phyloP scores from a whole-genome alignment of 1,140 invertebrate genomes.

The Cheumatopsyche charites region DNA sequence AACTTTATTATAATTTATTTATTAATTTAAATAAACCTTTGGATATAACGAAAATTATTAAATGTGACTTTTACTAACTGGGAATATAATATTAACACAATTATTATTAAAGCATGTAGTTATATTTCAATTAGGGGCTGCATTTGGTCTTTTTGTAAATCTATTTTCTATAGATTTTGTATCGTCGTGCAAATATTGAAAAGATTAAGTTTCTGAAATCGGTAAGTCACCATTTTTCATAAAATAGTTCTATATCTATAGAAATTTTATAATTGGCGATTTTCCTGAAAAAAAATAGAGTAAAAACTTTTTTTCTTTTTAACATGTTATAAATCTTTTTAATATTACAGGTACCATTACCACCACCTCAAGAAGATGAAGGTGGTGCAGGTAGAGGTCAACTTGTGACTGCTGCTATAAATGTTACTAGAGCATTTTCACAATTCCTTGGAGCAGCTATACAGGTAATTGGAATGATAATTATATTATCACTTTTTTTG shows the following conservation, averaged over 20 bases:
- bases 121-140: too few relatives aligned
- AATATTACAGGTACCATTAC: slow-evolving; percentile 57
- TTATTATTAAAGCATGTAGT: too few relatives aligned
- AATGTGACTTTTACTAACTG: too few relatives aligned
- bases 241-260: neutral
- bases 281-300: neutral
- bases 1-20: slow-evolving; percentile 12
- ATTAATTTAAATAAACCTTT: neutral
- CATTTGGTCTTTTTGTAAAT: too few relatives aligned
- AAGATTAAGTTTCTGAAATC: neutral
- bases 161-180: too few relatives aligned
- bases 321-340: neutral
- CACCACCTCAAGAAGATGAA: slow-evolving; percentile 55
- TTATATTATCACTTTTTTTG: too few relatives aligned
- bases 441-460: slow-evolving; percentile 76
- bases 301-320: neutral
- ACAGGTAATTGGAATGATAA: too few relatives aligned
- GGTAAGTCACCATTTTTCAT: neutral
- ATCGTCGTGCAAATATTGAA: too few relatives aligned
- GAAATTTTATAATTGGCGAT: slow-evolving; percentile 18
- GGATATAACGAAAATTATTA: too few relatives aligned
- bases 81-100: too few relatives aligned
- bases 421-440: slow-evolving; percentile 73
- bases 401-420: slow-evolving; percentile 71
- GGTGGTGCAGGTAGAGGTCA: slow-evolving; percentile 63